Conservation (phyloP, 30 jellyfish, hydroid and myxozoan species). For the Cassiopea andromeda region DNA sequence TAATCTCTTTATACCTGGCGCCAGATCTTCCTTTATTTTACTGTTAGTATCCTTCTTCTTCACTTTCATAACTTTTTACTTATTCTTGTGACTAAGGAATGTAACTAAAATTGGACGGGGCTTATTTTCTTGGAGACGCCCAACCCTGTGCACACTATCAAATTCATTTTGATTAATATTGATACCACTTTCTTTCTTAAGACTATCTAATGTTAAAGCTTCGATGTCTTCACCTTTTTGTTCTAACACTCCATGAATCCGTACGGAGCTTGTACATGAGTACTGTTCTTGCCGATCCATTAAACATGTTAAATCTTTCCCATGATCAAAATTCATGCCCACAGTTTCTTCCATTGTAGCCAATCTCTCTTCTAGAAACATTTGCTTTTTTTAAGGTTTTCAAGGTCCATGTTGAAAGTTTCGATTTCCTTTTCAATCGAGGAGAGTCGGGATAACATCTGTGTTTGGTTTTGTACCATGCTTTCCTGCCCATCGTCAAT, state of each 20-base stretch:
- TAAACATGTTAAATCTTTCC: neutral
- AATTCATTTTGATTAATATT: neutral
- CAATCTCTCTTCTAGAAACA: neutral
- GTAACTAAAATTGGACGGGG: conserved; percentile 6
- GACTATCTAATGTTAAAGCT: neutral
- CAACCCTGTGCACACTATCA: conserved; percentile 9
- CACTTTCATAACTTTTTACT: conserved; percentile 10
- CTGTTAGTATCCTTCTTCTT: neutral
- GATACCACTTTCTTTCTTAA: neutral
- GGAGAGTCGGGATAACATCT: neutral
- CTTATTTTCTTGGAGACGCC: neutral
- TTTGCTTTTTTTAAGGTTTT: neutral
- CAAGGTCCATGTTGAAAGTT: neutral
- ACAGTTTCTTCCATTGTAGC: neutral
- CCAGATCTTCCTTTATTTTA: conserved; percentile 9
- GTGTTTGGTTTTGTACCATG: neutral
- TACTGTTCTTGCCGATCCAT: conserved; percentile 7
- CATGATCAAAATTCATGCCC: conserved; percentile 1
- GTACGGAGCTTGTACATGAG: conserved; percentile 7
- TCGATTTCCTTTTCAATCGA: neutral
- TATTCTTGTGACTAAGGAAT: neutral
- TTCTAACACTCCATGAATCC: conserved; percentile 6
- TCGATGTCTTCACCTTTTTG: neutral
- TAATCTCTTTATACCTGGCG: conserved; percentile 6
- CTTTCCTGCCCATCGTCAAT: conserved; percentile 15